Conservation (phyloP, 2,888 invertebrate species). For the Sphecodes monilicornis region DNA sequence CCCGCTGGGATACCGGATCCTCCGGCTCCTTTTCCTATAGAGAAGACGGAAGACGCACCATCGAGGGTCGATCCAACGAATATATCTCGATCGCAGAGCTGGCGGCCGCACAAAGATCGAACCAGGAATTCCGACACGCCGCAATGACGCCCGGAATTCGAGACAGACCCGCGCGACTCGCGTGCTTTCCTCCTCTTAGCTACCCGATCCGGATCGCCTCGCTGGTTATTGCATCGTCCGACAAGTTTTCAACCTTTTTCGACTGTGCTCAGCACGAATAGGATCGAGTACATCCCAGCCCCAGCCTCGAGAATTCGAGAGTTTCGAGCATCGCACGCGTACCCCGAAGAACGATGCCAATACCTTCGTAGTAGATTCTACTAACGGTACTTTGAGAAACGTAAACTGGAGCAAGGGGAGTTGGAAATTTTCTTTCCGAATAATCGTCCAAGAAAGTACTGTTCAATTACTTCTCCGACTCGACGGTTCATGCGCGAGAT, state of each 20-base stretch:
- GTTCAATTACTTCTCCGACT: too few species aligned
- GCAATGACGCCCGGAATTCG: background rate
- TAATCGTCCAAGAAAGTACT: too few species aligned
- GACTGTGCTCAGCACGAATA: background rate
- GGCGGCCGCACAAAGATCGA: constrained; percentile 13
- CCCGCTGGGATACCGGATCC: constrained; percentile 15
- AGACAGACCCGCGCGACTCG: background rate
- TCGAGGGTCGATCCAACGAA: constrained; percentile 45
- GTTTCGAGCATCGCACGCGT: background rate
- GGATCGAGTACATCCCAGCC: background rate
- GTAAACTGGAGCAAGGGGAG: background rate
- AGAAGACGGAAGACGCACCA: constrained; percentile 68
- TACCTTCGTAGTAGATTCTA: background rate
- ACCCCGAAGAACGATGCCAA: background rate
- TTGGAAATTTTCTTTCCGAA: background rate
- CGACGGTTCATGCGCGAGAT: too few species aligned
- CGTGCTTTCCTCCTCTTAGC: background rate
- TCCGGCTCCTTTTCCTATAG: constrained; percentile 19
- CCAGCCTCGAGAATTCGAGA: background rate
- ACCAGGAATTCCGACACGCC: constrained; percentile 9
- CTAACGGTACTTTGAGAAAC: background rate
- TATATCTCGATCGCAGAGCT: constrained; percentile 50
- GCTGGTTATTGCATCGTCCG: background rate
- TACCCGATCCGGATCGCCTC: background rate
- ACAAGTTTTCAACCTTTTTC: background rate